Evolutionary conservation across 2,888 invertebrate species (phyloP).

Genomic region (Schizotus pectinicornis): DNA sequence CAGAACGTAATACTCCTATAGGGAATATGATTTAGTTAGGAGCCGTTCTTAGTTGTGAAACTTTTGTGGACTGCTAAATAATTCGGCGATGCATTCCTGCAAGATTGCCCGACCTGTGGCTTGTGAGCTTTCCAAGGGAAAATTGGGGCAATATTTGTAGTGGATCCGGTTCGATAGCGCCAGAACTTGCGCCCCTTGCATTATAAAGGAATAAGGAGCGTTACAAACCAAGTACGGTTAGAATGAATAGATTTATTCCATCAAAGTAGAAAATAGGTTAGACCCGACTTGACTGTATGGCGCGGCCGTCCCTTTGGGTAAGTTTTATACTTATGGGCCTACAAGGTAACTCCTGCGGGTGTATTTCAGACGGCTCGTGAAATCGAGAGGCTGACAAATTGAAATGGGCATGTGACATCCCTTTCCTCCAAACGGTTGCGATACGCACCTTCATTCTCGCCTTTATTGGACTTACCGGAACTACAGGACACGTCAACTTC

Average conservation of each 20-base stretch:
- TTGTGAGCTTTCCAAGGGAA: no score
- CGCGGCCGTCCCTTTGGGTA: slow-evolving; percentile 40
- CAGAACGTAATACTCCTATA: no score
- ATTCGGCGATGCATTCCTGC: no score
- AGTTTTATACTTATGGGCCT: slow-evolving; percentile 53
- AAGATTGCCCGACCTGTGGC: no score
- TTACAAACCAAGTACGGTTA: slow-evolving; percentile 3
- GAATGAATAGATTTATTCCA: slow-evolving; percentile 28
- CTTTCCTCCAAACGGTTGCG: slow-evolving; percentile 12
- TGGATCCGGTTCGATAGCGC: no score
- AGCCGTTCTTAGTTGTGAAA: no score
- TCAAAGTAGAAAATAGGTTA: slow-evolving; percentile 27
- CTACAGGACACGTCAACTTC: slow-evolving; percentile 1
- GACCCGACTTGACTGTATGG: slow-evolving; percentile 25
- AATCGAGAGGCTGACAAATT: slow-evolving; percentile 55
- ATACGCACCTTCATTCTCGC: neutral
- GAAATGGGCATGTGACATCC: slow-evolving; percentile 50
- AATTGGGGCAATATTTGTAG: no score
- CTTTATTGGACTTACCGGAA: neutral
- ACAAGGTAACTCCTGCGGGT: slow-evolving; percentile 52
- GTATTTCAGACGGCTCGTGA: slow-evolving; percentile 52
- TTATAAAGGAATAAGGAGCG: no score
- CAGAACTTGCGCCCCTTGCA: no score
- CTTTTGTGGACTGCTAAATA: no score
- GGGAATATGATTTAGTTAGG: no score